Conservation (phyloP, 2,113 vertebrate genomes). For the Mesembrinibis cayennensis region DNA sequence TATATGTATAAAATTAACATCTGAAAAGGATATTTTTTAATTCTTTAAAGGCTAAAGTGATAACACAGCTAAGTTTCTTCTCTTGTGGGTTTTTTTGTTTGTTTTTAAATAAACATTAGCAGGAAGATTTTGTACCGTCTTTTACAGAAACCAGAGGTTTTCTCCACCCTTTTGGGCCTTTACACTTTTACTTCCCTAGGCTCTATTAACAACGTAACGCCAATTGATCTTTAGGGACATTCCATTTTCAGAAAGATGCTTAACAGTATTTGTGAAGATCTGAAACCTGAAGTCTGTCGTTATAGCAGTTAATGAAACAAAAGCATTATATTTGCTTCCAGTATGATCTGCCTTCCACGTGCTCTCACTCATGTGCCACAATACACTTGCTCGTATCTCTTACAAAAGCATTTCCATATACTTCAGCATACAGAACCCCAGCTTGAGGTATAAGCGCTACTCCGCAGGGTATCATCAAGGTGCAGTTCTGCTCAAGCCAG, state of each 20-base stretch:
- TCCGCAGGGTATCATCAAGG: neutral
- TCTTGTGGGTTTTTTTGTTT: neutral
- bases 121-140: neutral
- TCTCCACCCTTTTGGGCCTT: neutral
- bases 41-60: neutral
- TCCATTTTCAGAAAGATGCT: neutral
- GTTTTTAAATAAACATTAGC: neutral
- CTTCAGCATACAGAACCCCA: neutral
- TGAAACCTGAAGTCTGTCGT: neutral
- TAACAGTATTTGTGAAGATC: neutral
- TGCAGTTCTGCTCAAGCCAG: neutral
- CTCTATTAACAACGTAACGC: neutral
- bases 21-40: neutral
- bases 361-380: neutral
- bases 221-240: fast-evolving
- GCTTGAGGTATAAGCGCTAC: fast-evolving
- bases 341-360: neutral
- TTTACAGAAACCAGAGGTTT: neutral
- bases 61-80: neutral
- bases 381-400: neutral
- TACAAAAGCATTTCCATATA: neutral
- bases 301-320: neutral
- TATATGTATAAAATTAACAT: neutral
- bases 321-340: neutral
- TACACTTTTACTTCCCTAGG: neutral